Percentiles rank a stretch among this genome's conserved stretches.
Evolutionary conservation across 2,888 invertebrate species (phyloP).

Genomic region (Heliconius hortense): DNA sequence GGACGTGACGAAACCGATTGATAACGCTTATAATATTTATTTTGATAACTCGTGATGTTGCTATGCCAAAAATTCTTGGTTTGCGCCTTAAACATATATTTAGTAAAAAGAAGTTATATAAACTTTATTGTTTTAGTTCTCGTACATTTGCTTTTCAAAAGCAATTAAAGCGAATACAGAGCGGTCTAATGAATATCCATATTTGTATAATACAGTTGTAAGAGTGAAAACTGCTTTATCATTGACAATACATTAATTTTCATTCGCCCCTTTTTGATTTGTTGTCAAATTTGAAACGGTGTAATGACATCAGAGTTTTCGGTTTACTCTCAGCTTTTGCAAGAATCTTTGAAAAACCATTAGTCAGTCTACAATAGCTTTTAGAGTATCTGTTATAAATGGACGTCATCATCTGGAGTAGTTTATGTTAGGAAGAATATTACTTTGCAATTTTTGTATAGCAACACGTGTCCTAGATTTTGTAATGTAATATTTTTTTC

Average conservation of each 20-base stretch:
- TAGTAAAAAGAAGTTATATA: not conserved
- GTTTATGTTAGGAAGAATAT: constrained; percentile 36
- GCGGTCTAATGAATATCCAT: constrained; percentile 18
- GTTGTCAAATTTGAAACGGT: constrained; percentile 59
- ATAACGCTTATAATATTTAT: constrained; percentile 66
- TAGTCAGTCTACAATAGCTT: constrained; percentile 52
- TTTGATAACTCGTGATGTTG: constrained; percentile 60
- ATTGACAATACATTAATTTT: constrained; percentile 63
- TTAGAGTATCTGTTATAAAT: constrained; percentile 56
- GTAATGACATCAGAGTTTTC: constrained; percentile 51
- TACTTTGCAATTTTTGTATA: constrained; percentile 13
- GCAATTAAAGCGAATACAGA: not conserved
- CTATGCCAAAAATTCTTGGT: constrained; percentile 49
- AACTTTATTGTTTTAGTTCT: not conserved
- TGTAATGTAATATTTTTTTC: not conserved
- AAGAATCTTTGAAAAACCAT: constrained; percentile 53
- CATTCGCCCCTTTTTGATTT: constrained; percentile 49
- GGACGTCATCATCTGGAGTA: constrained; percentile 53
- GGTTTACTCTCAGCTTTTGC: constrained; percentile 43
- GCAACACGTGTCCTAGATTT: not conserved
- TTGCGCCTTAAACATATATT: not conserved
- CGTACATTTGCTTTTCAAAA: not conserved
- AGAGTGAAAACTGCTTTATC: constrained; percentile 56
- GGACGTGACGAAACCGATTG: constrained; percentile 78
- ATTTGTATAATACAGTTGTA: constrained; percentile 18